These are phyloP conservation scores for Lasioglossum morio DNA, from an alignment of 2,888 invertebrate species.

Conservation along the genomic window DNA sequence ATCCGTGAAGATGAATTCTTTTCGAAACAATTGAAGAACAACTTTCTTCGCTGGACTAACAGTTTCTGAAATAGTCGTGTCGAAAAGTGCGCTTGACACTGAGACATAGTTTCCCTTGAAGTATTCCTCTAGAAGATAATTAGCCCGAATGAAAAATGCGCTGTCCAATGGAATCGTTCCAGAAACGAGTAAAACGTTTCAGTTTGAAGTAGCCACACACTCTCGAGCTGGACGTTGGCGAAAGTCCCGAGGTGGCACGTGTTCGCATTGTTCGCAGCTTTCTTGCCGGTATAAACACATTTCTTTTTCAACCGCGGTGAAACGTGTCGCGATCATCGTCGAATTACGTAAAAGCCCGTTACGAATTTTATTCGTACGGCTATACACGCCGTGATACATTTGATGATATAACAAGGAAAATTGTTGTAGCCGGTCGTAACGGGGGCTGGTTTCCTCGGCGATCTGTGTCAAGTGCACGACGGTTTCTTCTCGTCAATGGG, in stretches of 20 bases:
- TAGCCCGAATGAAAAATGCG: neutral
- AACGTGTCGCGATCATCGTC: slow-evolving; percentile 36
- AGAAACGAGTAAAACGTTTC: slow-evolving; percentile 13
- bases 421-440: slow-evolving; percentile 4
- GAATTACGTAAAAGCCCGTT: slow-evolving; percentile 59
- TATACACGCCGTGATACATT: slow-evolving; percentile 37
- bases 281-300: slow-evolving; percentile 40
- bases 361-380: slow-evolving; percentile 51
- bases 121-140: neutral
- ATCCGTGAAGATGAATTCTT: too few species aligned
- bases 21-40: neutral
- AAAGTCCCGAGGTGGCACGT: slow-evolving; percentile 54
- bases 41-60: neutral
- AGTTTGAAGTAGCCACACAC: slow-evolving; percentile 6
- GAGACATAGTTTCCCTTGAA: neutral
- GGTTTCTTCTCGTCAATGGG: slow-evolving; percentile 2
- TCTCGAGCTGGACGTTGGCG: slow-evolving; percentile 34
- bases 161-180: neutral
- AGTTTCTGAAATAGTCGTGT: neutral
- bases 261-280: slow-evolving; percentile 29
- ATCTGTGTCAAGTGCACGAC: slow-evolving; percentile 46
- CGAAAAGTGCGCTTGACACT: neutral
- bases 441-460: neutral
- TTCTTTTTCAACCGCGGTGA: slow-evolving; percentile 35
- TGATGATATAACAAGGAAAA: slow-evolving; percentile 44